Percentiles rank a stretch among this genome's conserved stretches.
Evolutionary conservation across 2,888 invertebrate species (phyloP).

Genomic region (Tridacna gigas): DNA sequence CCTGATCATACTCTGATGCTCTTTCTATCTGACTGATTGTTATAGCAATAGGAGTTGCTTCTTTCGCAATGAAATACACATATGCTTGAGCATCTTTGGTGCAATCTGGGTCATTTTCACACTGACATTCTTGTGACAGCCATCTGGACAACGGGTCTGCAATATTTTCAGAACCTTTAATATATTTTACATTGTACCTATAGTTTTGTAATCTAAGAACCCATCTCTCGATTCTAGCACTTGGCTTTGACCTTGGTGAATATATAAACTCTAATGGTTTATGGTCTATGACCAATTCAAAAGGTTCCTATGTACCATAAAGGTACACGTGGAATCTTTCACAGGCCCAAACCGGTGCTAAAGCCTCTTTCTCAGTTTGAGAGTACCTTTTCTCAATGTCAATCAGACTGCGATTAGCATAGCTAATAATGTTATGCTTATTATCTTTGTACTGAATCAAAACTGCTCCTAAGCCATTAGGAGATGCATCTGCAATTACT

Average conservation of each 20-base stretch:
- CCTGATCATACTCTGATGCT: conserved; percentile 29
- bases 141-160: conserved; percentile 48
- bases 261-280: conserved; percentile 73
- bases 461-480: conserved; percentile 52
- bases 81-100: no score
- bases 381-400: conserved; percentile 52
- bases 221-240: conserved; percentile 62
- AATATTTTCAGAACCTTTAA: conserved; percentile 52
- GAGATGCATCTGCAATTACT: conserved; percentile 58
- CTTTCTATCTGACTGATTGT: conserved; percentile 24
- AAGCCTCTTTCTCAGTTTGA: conserved; percentile 54
- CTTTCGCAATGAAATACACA: no score
- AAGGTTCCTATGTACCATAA: conserved; percentile 60
- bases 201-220: conserved; percentile 61
- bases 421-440: conserved; percentile 45
- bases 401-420: conserved; percentile 58
- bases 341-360: conserved; percentile 66
- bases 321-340: conserved; percentile 70
- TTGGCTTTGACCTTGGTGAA: conserved; percentile 54
- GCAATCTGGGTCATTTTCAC: no score
- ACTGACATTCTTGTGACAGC: no score
- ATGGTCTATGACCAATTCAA: conserved; percentile 70
- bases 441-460: conserved; percentile 44
- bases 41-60: conserved; percentile 17
- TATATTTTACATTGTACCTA: conserved; percentile 54